Evolutionary conservation across 92 coral and sea anemone genomes (phyloP), one percentile per base, ranked within the genome.

Genomic region (Epizoanthus fatuus): DNA sequence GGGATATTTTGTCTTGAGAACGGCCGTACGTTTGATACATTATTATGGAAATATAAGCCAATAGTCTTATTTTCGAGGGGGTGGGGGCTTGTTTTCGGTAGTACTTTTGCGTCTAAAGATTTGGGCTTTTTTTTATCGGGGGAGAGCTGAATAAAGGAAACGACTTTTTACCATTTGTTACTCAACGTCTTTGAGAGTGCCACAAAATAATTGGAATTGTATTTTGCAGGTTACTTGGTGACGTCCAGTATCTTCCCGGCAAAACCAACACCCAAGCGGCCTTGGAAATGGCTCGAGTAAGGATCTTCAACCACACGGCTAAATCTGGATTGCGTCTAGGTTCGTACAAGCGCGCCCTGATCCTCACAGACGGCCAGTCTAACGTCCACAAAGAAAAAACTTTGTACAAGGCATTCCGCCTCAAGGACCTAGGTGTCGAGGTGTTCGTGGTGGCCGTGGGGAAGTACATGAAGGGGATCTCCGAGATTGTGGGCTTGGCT

Each of bases 311-410:
- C 51, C 38, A 13, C 32, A 35, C 65, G 2, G 66, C 65, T 16
- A 71, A 74, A 19, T 14, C 69, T 10, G 98, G 98, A 20, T 65
- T 73, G n/a, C 91, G 98, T 57, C 53, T 91, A 5, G 73, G 83
- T 0, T 83, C 84, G 40, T 89, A 84, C 78, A 95, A 94, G 74
- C 78, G 97, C 3, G 78, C 91, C 4, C 88, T 95, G 9, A 83
- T 95, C 9, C 86, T 94, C 64, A 95, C 98, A 0, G 98, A 95
- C 57, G 98, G 97, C 51, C 98, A 95, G 78, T 95, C 98, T 2
- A 95, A 95, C 17, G 77, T 89, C 12, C 32, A 91, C 11, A 81
- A 87, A 75, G 69, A 66, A n/a, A 83, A 75, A 29, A 95, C 98
- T 42, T 67, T 95, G 63, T 88, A 86, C 45, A 85, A 90, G 9